Conservation (phyloP, 2,888 invertebrate species). For the Mycalesis mineus region DNA sequence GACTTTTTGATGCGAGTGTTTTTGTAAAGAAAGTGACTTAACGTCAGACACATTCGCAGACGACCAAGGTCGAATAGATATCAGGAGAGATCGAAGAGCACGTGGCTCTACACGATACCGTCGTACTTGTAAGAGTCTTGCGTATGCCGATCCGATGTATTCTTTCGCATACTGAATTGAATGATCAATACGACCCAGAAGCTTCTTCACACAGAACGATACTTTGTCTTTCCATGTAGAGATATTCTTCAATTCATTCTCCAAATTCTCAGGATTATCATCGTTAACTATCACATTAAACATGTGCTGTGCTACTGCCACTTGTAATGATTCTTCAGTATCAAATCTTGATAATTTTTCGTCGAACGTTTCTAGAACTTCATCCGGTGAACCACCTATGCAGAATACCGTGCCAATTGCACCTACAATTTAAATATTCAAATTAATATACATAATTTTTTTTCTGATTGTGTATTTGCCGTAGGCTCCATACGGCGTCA, state of each 20-base stretch:
- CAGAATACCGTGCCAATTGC: constrained; percentile 51
- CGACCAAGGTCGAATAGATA: constrained; percentile 35
- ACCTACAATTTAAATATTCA: constrained; percentile 33
- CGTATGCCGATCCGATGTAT: constrained; percentile 42
- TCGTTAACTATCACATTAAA: constrained; percentile 39
- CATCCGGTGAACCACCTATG: constrained; percentile 45
- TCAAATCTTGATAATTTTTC: constrained; percentile 35
- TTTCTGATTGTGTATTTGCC: too few species aligned
- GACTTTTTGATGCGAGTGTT: constrained; percentile 35
- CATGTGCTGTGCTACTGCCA: constrained; percentile 47
- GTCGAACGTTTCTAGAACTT: constrained; percentile 37
- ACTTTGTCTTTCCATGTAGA: constrained; percentile 43
- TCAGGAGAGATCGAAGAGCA: constrained; percentile 38
- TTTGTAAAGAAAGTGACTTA: constrained; percentile 32
- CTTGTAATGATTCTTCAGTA: constrained; percentile 42
- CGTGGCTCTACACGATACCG: constrained; percentile 27
- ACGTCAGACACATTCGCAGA: constrained; percentile 23
- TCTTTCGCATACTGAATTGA: constrained; percentile 49
- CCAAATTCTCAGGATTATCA: constrained; percentile 22
- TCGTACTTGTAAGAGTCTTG: constrained; percentile 34
- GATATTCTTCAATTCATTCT: constrained; percentile 22
- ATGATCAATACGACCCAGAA: constrained; percentile 45
- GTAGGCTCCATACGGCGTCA: too few species aligned
- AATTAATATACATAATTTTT: background rate
- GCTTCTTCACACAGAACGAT: constrained; percentile 35